These are phyloP conservation scores for Conopomorpha cramerella DNA, from an alignment of 1,140 invertebrate species.

Conservation along the genomic window DNA sequence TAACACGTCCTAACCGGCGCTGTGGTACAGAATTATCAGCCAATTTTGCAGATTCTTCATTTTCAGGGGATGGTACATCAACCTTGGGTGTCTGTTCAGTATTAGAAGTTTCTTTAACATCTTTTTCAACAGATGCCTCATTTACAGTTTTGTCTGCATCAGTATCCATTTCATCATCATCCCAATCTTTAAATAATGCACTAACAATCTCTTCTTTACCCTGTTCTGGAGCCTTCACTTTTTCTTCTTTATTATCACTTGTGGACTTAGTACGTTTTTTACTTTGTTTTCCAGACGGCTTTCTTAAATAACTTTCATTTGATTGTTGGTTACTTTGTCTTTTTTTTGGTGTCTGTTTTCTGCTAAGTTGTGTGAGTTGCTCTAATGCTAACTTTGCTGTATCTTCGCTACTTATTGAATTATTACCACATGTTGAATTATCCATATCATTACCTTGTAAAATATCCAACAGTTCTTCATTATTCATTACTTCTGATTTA, in stretches of 20 bases:
- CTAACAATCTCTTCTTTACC: constrained; percentile 22
- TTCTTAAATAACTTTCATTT: constrained; percentile 1
- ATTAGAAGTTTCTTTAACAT: constrained; percentile 11
- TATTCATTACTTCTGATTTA: constrained; percentile 45
- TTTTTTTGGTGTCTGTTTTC: constrained; percentile 5
- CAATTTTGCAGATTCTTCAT: too few relatives aligned
- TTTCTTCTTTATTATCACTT: constrained; percentile 3
- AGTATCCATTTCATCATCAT: constrained; percentile 35
- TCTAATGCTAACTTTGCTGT: constrained; percentile 29
- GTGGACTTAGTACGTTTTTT: constrained; percentile 8
- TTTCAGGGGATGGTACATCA: too few relatives aligned
- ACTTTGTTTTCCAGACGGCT: constrained; percentile 4
- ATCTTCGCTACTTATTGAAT: too few relatives aligned
- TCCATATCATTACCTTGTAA: constrained; percentile 43
- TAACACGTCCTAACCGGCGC: constrained; percentile 64
- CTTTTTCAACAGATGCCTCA: constrained; percentile 5
- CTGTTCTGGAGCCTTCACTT: too few relatives aligned
- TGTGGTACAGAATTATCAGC: too few relatives aligned
- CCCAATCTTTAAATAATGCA: constrained; percentile 45
- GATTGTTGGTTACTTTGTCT: constrained; percentile 3
- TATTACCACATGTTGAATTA: constrained; percentile 4
- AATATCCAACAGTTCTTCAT: constrained; percentile 45
- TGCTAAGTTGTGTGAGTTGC: constrained; percentile 25
- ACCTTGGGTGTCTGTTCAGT: constrained; percentile 15
- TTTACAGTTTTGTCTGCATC: background rate